Conservation (phyloP, 2,888 invertebrate species). For the Plagodis dolabraria region DNA sequence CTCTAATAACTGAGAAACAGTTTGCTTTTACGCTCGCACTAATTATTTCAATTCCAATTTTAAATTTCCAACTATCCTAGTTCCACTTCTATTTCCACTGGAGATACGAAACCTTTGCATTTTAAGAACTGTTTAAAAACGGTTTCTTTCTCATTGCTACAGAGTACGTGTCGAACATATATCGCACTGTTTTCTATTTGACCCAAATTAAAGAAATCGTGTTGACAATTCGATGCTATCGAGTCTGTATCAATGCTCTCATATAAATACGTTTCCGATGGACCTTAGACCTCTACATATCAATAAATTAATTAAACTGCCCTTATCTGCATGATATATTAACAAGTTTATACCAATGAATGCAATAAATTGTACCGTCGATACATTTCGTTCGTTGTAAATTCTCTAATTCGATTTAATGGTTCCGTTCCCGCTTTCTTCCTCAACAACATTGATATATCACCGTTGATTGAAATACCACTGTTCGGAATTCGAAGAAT, state of each 20-base stretch:
- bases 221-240: slow-evolving; percentile 30
- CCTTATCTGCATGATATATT: slow-evolving; percentile 40
- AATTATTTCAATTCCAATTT: neutral
- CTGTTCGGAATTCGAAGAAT: slow-evolving; percentile 24
- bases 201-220: slow-evolving; percentile 24
- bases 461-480: slow-evolving; percentile 25
- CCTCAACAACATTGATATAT: slow-evolving; percentile 25
- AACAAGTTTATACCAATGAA: slow-evolving; percentile 27
- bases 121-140: slow-evolving; percentile 15
- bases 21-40: neutral
- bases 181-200: slow-evolving; percentile 6
- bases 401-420: slow-evolving; percentile 36
- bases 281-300: slow-evolving; percentile 45
- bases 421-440: slow-evolving; percentile 33
- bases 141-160: slow-evolving; percentile 2
- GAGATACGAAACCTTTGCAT: slow-evolving; percentile 24
- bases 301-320: slow-evolving; percentile 63
- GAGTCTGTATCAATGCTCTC: slow-evolving; percentile 34
- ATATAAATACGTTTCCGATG: slow-evolving; percentile 45
- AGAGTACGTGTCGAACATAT: slow-evolving; percentile 16
- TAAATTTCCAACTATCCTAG: neutral
- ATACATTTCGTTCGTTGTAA: slow-evolving; percentile 34
- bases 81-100: slow-evolving; percentile 12
- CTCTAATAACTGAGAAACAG: too few relatives aligned
- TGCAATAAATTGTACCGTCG: slow-evolving; percentile 35